Evolutionary conservation across 2,888 invertebrate genomes (phyloP), one percentile per base, ranked within the genome.

Genomic region (Anthoptus insignis): DNA sequence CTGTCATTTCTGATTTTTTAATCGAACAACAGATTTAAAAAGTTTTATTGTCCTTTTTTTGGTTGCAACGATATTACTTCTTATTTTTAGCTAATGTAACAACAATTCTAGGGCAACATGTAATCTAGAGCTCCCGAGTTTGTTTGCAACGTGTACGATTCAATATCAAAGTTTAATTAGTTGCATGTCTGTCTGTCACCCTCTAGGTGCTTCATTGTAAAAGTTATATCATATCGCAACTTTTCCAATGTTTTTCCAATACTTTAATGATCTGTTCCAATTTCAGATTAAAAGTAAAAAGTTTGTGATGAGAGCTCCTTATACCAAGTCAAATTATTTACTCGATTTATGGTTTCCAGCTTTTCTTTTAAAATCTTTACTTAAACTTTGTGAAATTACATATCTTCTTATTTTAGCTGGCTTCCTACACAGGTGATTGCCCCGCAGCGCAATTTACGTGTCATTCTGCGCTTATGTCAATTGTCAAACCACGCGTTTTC

Each of bases 131-230:
- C 39, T 57, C 24, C 42, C 19, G 45, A 59, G 63, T 59, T 53
- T 57, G 34, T 42, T 59, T 27, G 56, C 52, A 49, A 32, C 34
- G 47, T 14, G 29, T 54, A 45, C n/a, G 63, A 49, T 27, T 57
- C 39, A 14, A 64, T 53, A 65, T 45, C 65, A 59, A 73, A 74
- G 73, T 74, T 74, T 68, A 73, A 74, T 73, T 74, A 74, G 68
- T 66, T 66, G 47, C 37, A 45, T 57, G 66, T 65, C 63, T 53
- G 57, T 65, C 61, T 57, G 52, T 37, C 45, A 13, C 49, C 54
- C 14, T n/a, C 19, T 39, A 39, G 56, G 39, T 39, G 65, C 32
- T 47, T 42, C 42, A 50, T 39, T 65, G 59, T 50, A 47, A 69
- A 65, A 54, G 58, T 65, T 63, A 52, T 45, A 16, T 42, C 14